Conservation (phyloP, 1,140 invertebrate species). For the Bombus confusus region DNA sequence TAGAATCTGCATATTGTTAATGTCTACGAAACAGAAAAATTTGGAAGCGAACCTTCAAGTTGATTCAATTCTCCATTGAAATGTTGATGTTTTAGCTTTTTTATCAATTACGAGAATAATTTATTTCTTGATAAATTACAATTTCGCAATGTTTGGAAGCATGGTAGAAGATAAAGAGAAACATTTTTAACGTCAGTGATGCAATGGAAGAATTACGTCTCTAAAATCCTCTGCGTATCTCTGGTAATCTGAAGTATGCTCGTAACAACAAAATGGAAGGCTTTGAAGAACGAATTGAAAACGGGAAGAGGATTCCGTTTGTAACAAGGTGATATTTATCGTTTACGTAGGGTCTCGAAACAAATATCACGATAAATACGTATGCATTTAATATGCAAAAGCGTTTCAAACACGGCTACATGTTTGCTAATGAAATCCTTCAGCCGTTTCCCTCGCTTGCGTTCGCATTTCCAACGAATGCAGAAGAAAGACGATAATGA, state of each 20-base stretch:
- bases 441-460: background rate
- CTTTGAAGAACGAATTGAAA: background rate
- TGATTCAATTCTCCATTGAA: too few relatives aligned
- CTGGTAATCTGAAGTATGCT: background rate
- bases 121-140: background rate
- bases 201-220: background rate
- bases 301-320: background rate
- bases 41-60: too few relatives aligned
- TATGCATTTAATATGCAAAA: conserved; percentile 33
- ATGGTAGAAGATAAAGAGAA: background rate
- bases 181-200: background rate
- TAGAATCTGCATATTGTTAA: background rate
- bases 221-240: background rate
- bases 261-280: background rate
- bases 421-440: conserved; percentile 60
- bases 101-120: background rate
- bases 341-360: background rate
- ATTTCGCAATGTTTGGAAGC: background rate
- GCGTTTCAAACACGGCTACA: conserved; percentile 29
- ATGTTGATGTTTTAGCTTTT: too few relatives aligned
- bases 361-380: conserved; percentile 34
- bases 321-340: background rate
- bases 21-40: background rate
- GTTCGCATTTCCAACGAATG: background rate
- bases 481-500: conserved; percentile 54